Base-by-base conservation (phyloP, 1,140 invertebrate genomes). In the Musca vetustissima region DNA sequence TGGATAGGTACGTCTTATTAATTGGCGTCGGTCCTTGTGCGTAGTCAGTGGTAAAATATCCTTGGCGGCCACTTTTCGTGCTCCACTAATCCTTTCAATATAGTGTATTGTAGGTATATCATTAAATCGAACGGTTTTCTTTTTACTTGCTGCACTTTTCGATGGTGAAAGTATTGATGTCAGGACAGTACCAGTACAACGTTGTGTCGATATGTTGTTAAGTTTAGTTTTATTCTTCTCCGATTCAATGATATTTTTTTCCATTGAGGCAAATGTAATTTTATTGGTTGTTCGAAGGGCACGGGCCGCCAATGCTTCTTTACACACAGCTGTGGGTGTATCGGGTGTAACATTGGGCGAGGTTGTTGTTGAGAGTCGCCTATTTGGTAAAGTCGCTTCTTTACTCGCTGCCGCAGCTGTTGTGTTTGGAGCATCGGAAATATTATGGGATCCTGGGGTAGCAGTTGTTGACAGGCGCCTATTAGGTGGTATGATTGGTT, bases 211-310 rank as follows among this genome's bases (percentile, higher is more conserved):
- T 14, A 61, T 43, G 55, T 1, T 8, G 7, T 32, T 59, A 52
- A 52, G 49, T 52, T 59, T 32, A 32, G 47, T 22, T 64, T 70
- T 53, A 43, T 61, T 67, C 19, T 50, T 32, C 11, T 48, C 21
- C 24, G 50, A 32, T 70, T 70, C 66, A 4, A 68, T 22, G 49
- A 71, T 75, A 22, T 72, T 53, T 11, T 68, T 59, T 13, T 80
- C 73, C 78, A 80, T 77, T 2, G 70, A 70, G 0, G 75, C 76
- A 61, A 80, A 80, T 17, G 71, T 77, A 1, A 76, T 75, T 1
- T 76, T 76, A 66, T 80, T 80, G 17, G 72, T 76, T 25, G 77
- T 79, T 8, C 75, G 70, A 59, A 69, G 69, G 55, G 67, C 76
- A 14, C 78, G 73, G 0, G 75, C 71, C 7, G 13, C 13, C 43